Conservation (phyloP, 2,888 invertebrate genomes). For the Alsophila aescularia region DNA sequence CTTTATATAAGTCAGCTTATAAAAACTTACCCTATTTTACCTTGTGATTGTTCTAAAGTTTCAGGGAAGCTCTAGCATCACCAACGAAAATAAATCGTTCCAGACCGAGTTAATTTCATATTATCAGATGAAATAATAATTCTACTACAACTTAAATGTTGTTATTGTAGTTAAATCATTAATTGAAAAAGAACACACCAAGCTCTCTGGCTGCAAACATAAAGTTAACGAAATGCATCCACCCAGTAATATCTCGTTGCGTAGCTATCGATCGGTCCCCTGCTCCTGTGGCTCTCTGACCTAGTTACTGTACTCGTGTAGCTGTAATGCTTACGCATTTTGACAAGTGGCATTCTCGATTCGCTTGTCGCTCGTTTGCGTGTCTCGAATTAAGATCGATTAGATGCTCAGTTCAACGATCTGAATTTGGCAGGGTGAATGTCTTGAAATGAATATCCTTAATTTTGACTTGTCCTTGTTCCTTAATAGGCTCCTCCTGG, state of each 20-base stretch:
- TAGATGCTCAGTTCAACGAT: constrained; percentile 26
- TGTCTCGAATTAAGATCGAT: constrained; percentile 30
- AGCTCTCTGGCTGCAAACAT: neutral
- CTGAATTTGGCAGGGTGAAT: constrained; percentile 23
- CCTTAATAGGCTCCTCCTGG: constrained; percentile 16
- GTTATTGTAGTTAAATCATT: too few relatives aligned
- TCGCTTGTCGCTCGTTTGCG: constrained; percentile 15
- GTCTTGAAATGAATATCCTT: constrained; percentile 16
- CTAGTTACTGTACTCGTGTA: constrained; percentile 57
- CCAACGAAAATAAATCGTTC: too few relatives aligned
- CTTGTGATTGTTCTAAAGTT: too few relatives aligned
- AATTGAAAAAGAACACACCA: neutral
- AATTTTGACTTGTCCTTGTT: constrained; percentile 17
- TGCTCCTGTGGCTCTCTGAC: constrained; percentile 53
- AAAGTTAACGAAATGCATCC: constrained; percentile 16
- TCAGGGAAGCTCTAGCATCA: too few relatives aligned
- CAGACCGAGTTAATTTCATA: too few relatives aligned
- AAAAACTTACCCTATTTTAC: too few relatives aligned
- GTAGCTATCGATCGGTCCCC: constrained; percentile 64
- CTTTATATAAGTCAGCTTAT: neutral
- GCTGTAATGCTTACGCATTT: constrained; percentile 38
- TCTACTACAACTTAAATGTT: too few relatives aligned
- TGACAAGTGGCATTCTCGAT: constrained; percentile 20
- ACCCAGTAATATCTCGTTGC: constrained; percentile 51
- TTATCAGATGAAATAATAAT: too few relatives aligned